Base-by-base conservation (phyloP, 2,797 vertebrate species). In the Chromobotia macracanthus region DNA sequence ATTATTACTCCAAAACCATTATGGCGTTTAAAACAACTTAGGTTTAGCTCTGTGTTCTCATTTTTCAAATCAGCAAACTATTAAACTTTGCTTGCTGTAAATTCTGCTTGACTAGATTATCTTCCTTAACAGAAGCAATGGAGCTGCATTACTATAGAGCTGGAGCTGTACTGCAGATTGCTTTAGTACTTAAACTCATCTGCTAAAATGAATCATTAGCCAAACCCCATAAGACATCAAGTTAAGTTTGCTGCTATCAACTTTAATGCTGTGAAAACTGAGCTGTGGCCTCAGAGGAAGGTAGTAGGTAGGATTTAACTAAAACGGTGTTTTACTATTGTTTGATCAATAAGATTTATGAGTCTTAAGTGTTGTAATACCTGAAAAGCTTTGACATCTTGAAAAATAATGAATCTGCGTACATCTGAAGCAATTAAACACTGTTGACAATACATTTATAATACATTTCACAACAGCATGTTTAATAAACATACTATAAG, bases 221-320 rank as follows among this genome's bases (percentile, higher is more conserved):
- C 31, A 31, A 31, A 31, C 31, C 31, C 31, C 31, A 31, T 31
- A 5, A 31, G 31, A 31, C 31, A 31, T 31, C 31, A 31, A 31
- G 5, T 31, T 31, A 31, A 31, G 31, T 31, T 31, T 31, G 31
- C 3, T n/a, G n/a, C n/a, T n/a, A n/a, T 31, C 9, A 64, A 25
- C 19, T 75, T 53, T 38, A 51, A 23, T 53, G n/a, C 19, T 73
- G 41, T 50, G n/a, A 38, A 75, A 75, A 56, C 28, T 55, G 48
- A 25, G 31, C 31, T 55, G 38, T 66, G 48, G 65, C 72, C 72
- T 65, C 9, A 18, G 13, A 75, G 10, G 65, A 53, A 55, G 19
- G 10, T 53, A 41, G 55, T 55, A 25, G 31, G 48, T 41, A 55
- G 55, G 61, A 15, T 66, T 66, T 41, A 75, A 53, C 25, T 38